Evolutionary conservation across 2,113 vertebrate genomes (phyloP).

Genomic region (Zapus hudsonius): DNA sequence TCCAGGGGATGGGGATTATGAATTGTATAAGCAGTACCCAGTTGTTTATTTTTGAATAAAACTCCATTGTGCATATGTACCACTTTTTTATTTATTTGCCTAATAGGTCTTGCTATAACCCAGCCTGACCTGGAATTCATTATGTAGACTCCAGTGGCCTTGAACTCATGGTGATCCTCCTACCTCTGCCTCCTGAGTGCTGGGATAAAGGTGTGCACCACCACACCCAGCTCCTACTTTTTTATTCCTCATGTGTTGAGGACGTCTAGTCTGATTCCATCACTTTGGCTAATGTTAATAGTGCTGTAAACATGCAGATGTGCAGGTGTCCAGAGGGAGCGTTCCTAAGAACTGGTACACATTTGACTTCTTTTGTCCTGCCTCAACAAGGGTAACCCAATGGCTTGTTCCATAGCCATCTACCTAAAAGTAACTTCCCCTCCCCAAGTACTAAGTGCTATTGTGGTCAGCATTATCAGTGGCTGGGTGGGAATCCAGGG

Average conservation of each 20-base stretch:
- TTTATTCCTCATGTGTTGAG: background rate
- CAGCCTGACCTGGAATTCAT: too few species aligned
- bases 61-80: background rate
- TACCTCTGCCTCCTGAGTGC: too few species aligned
- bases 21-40: too few species aligned
- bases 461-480: background rate
- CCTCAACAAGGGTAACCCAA: background rate
- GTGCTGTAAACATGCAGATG: background rate
- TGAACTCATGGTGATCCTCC: too few species aligned
- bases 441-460: background rate
- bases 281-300: background rate
- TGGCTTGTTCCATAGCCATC: background rate
- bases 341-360: background rate
- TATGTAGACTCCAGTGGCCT: too few species aligned
- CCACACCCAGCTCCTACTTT: too few species aligned
- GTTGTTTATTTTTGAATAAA: background rate
- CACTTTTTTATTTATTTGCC: too few species aligned
- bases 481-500: background rate
- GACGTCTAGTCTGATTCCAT: background rate
- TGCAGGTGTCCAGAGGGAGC: background rate
- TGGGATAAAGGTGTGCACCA: too few species aligned
- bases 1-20: too few species aligned
- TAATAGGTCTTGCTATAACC: too few species aligned
- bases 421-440: constrained; percentile 13
- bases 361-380: background rate